phyloP scores from a whole-genome alignment of 2,888 invertebrate species.

The Rhagonycha fulva region DNA sequence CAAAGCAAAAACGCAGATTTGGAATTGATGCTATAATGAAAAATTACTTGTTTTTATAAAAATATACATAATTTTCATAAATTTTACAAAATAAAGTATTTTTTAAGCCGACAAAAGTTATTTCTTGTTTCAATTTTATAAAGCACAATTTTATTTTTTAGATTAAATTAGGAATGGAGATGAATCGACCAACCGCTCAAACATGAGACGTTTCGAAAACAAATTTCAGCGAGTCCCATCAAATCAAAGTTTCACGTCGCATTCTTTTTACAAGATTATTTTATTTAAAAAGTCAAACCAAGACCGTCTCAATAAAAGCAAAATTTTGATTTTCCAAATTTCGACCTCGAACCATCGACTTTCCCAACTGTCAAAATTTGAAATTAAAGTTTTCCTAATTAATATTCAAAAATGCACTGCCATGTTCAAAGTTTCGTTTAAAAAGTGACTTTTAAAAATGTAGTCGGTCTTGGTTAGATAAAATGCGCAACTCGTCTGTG shows the following conservation, averaged over 20 bases:
- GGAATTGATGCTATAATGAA: background rate
- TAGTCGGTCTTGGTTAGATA: constrained; percentile 22
- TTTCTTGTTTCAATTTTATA: background rate
- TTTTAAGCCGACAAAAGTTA: background rate
- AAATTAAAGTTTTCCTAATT: background rate
- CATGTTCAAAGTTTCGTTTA: background rate
- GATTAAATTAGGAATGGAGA: constrained; percentile 31
- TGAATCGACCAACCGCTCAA: constrained; percentile 26
- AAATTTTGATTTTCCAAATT: background rate
- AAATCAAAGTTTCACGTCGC: constrained; percentile 30
- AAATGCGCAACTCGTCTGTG: constrained; percentile 35
- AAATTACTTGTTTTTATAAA: background rate
- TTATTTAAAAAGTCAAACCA: constrained; percentile 9
- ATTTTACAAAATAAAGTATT: background rate
- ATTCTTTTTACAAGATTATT: constrained; percentile 25
- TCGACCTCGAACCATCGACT: background rate
- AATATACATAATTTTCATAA: background rate
- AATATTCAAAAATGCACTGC: background rate
- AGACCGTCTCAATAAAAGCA: background rate
- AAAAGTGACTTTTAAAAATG: background rate
- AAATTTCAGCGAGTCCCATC: constrained; percentile 26
- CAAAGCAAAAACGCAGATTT: background rate
- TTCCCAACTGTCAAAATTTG: background rate
- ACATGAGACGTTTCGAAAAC: constrained; percentile 24
- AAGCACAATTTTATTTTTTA: constrained; percentile 11